Conservation (phyloP, 2,113 vertebrate genomes). For the Psittacus erithacus region DNA sequence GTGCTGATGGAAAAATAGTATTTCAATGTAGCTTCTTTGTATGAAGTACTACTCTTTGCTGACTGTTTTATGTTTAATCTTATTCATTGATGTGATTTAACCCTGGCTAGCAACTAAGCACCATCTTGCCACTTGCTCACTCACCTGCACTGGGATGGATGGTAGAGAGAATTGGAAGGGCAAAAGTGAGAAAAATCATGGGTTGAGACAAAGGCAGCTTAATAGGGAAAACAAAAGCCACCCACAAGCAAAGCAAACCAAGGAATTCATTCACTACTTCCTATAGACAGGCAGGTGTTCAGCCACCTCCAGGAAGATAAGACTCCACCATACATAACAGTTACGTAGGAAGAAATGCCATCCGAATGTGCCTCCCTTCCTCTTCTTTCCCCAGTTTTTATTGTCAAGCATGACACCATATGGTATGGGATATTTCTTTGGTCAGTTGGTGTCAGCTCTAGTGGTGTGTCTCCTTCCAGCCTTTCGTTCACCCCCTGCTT, state of each 20-base stretch:
- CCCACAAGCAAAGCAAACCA: background rate
- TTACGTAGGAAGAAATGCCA: background rate
- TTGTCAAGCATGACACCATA: background rate
- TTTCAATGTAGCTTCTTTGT: background rate
- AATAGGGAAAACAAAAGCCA: background rate
- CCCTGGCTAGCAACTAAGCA: background rate
- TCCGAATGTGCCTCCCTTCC: accelerated
- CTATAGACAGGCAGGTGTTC: background rate
- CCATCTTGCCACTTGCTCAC: background rate
- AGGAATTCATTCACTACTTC: background rate
- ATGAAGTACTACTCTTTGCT: background rate
- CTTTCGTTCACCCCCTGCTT: background rate
- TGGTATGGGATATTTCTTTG: background rate
- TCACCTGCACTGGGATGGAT: background rate
- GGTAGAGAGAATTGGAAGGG: background rate
- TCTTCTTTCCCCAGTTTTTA: no score
- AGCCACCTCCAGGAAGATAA: background rate
- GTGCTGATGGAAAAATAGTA: background rate
- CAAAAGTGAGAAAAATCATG: background rate
- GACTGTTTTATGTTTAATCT: background rate
- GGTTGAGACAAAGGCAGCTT: background rate
- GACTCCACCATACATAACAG: accelerated
- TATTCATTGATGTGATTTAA: background rate
- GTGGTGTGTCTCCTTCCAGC: background rate
- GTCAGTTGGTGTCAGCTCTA: background rate